Conservation (phyloP, 2,888 invertebrate species). For the Trachelus troglodyta region DNA sequence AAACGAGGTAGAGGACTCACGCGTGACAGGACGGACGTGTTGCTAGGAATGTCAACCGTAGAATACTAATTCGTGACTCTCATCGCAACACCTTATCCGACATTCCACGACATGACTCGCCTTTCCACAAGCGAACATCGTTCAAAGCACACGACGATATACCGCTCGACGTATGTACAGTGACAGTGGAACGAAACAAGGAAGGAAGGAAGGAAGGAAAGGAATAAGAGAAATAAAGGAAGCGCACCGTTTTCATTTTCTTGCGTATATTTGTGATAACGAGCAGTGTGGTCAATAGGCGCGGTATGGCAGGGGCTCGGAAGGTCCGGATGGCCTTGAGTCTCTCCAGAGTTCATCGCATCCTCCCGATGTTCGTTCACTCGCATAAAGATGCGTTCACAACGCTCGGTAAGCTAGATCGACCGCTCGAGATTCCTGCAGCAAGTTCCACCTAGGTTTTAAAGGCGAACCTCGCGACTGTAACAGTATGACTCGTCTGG, state of each 20-base stretch:
- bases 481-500: no score
- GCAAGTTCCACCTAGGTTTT: no score
- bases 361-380: slow-evolving; percentile 17
- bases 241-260: no score
- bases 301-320: not conserved
- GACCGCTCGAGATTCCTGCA: no score
- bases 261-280: no score
- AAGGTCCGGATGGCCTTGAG: slow-evolving; percentile 32
- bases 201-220: not conserved
- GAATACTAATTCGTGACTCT: not conserved
- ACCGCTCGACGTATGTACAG: not conserved
- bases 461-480: no score
- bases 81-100: not conserved
- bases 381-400: no score
- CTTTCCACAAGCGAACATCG: not conserved
- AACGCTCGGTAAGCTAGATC: no score
- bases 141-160: not conserved
- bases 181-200: not conserved
- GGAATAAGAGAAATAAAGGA: not conserved
- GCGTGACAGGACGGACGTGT: not conserved
- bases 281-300: no score
- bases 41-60: not conserved
- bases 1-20: slow-evolving; percentile 10
- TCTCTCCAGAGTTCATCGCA: slow-evolving; percentile 35
- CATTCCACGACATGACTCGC: not conserved